phyloP scores from a whole-genome alignment of 2,113 vertebrate species.

The Hemichromis elongatus region DNA sequence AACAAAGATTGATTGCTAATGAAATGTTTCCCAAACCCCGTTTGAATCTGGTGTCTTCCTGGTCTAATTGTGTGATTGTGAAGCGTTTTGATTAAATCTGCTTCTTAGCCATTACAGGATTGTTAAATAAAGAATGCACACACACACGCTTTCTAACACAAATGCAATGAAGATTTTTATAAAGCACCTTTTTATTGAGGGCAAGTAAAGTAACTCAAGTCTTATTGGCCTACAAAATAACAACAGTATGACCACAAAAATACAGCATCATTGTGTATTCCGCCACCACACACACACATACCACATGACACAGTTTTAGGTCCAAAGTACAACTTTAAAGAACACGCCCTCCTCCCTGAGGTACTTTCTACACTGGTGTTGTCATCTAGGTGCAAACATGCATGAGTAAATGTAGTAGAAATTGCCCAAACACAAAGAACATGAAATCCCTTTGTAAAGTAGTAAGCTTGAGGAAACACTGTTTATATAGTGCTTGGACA shows the following conservation, averaged over 20 bases:
- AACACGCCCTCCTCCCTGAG: conserved; percentile 42
- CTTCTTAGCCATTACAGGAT: background rate
- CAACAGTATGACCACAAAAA: background rate
- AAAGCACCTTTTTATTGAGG: background rate
- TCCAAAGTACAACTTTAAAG: conserved; percentile 6
- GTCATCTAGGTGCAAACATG: conserved; percentile 27
- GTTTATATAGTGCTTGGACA: background rate
- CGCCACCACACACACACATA: background rate
- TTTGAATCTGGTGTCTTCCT: background rate
- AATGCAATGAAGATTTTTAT: background rate
- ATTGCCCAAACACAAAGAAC: conserved; percentile 20
- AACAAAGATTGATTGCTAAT: background rate
- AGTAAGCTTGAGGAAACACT: background rate
- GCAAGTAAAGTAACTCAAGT: background rate
- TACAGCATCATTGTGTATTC: background rate
- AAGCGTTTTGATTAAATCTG: background rate
- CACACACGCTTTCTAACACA: background rate
- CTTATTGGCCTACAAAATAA: background rate
- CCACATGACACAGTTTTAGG: background rate
- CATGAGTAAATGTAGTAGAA: conserved; percentile 20
- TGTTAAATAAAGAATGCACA: background rate
- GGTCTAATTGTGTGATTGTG: background rate
- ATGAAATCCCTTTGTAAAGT: conserved; percentile 58
- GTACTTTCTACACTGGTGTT: conserved; percentile 2
- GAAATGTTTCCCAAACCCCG: background rate